Evolutionary conservation across 2,797 vertebrate genomes (phyloP).

Genomic region (Myotis myotis): DNA sequence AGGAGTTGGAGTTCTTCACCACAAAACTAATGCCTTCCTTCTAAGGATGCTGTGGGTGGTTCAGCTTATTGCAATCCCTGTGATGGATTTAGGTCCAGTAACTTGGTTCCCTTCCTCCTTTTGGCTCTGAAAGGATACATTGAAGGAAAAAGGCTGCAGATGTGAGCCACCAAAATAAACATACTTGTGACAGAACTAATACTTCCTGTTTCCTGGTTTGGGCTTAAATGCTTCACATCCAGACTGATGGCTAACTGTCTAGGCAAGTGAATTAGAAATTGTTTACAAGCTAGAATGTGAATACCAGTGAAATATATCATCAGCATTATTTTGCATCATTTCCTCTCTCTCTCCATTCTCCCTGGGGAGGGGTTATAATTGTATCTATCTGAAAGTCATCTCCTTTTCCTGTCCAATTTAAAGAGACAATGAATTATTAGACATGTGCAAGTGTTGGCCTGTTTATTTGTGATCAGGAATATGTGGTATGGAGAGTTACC

Average conservation of each 20-base stretch:
- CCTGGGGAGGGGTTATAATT: background rate
- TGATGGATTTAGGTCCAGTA: constrained; percentile 63
- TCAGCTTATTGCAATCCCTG: constrained; percentile 50
- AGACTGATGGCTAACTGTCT: constrained; percentile 58
- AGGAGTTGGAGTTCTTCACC: constrained; percentile 59
- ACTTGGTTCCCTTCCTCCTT: constrained; percentile 58
- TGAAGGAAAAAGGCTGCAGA: constrained; percentile 66
- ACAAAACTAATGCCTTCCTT: constrained; percentile 59
- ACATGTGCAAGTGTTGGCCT: background rate
- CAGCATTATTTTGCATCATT: constrained; percentile 56
- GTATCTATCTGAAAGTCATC: constrained; percentile 43
- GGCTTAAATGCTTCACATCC: constrained; percentile 65
- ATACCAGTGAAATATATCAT: constrained; percentile 48
- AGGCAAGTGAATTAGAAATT: constrained; percentile 66
- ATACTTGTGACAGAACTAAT: constrained; percentile 50
- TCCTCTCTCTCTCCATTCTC: constrained; percentile 50
- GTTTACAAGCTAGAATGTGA: constrained; percentile 59
- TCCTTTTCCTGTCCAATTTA: constrained; percentile 15
- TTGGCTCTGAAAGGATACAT: constrained; percentile 58
- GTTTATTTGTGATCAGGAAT: background rate
- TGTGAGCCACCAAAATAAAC: constrained; percentile 74
- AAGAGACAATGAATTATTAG: background rate
- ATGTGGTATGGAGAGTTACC: background rate
- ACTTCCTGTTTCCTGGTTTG: constrained; percentile 69
- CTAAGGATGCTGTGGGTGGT: constrained; percentile 60